Evolutionary conservation across 2,888 invertebrate species (phyloP).

Genomic region (Orthosia cruda): DNA sequence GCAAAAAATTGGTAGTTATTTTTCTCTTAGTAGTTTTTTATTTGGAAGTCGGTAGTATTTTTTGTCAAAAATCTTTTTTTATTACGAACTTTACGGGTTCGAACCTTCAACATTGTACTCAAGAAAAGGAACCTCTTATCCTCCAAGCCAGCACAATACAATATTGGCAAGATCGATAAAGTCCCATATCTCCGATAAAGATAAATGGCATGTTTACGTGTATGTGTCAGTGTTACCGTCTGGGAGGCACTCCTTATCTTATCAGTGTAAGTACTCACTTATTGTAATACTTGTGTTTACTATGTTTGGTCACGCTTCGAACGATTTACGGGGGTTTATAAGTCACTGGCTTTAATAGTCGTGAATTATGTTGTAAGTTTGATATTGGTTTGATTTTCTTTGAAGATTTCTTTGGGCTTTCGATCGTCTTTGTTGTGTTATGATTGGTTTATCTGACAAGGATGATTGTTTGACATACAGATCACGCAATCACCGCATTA

Average conservation of each 20-base stretch:
- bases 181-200: constrained; percentile 35
- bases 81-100: not conserved
- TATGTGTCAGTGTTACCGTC: constrained; percentile 46
- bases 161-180: not conserved
- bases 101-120: not conserved
- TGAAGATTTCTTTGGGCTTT: too few species aligned
- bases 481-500: too few species aligned
- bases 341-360: constrained; percentile 5
- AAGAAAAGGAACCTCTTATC: not conserved
- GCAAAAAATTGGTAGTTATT: too few species aligned
- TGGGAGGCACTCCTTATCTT: constrained; percentile 45
- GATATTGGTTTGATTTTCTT: not conserved
- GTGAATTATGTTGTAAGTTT: not conserved
- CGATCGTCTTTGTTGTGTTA: too few species aligned
- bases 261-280: constrained; percentile 24
- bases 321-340: constrained; percentile 22
- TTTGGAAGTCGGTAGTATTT: too few species aligned
- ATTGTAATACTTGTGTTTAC: constrained; percentile 37
- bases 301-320: constrained; percentile 5
- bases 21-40: too few species aligned
- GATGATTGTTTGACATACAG: too few species aligned
- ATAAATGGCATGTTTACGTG: constrained; percentile 39
- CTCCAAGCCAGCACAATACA: not conserved
- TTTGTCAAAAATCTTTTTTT: too few species aligned
- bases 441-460: too few species aligned